Base-by-base conservation (phyloP, 2,888 invertebrate genomes). In the Dryomyza anilis region DNA sequence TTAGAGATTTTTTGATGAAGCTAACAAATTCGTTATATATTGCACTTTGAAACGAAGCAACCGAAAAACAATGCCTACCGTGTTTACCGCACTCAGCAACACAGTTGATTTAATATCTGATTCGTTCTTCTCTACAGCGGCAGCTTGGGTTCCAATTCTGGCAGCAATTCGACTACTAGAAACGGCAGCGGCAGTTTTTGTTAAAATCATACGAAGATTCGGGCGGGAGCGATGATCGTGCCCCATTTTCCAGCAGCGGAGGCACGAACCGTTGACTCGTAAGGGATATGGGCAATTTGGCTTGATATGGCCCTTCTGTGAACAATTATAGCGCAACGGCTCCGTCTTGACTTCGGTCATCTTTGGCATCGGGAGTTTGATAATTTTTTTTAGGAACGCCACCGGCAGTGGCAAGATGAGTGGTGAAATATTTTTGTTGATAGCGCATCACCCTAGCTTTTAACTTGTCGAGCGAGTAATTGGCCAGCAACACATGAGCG, bases 191-290 rank as follows among this genome's bases (percentile, higher is more conserved):
- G 25, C 5, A 3, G 2, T 23, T 16, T 30, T 16, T 21, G n/a
- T 30, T 27, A 63, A 10, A 1, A 60, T 21, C 16, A 63, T 66
- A 16, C 30, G 62, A 8, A 59, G 59, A 21, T 66, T 63, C 10
- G 46, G 53, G 5, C 53, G 48, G 55, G 57, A 43, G 55, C 60
- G 12, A 55, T 45, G n/a, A n/a, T n/a, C n/a, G n/a, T n/a, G n/a
- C n/a, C n/a, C n/a, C n/a, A n/a, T n/a, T n/a, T n/a, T n/a, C 66
- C 60, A 63, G 23, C 55, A 66, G 36, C 43, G 39, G 25, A 62
- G 53, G 27, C 53, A 53, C 19, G 62, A 62, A 8, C 45, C 53
- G 8, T 52, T 29, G 52, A 39, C 21, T 3, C 53, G 62, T 53
- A 55, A n/a, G 12, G 63, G 46, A 25, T 56, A 63, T 46, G 63